Base-by-base conservation (phyloP, 2,888 invertebrate genomes). In the Conops quadrifasciatus region DNA sequence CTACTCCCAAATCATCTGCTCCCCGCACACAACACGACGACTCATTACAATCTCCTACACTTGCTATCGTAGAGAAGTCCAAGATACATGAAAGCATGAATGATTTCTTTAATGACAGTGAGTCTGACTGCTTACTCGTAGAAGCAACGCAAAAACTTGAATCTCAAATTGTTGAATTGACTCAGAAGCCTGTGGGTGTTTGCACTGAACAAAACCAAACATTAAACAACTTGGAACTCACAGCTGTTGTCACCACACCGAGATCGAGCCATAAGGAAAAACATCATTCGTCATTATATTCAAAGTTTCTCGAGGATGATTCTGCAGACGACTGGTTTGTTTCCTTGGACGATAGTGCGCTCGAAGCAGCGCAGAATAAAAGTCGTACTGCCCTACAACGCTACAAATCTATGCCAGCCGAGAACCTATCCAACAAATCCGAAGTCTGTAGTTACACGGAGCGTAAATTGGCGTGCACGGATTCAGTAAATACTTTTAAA, bases 221-320 rank as follows among this genome's bases (percentile, higher is more conserved):
- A 21, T 21, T 13, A 1, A 59, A 67, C 26, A 64, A 45, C 9
- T 45, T 71, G 9, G 71, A 64, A 16, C 63, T 63, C 9, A 21
- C 66, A 15, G 63, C 36, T 9, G 28, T 59, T 0, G 47, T 56
- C 2, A 73, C 77, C 26, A 77, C 77, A 19, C 76, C 78, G n/a
- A 76, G 74, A 49, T 63, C 67, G n/a, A 81, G 67, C n/a, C 19
- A 43, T 16, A 66, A 66, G 36, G 26, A 77, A 21, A 76, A 81
- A 1, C 81, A 81, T 47, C 79, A 80, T 3, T 77, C 81, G 0
- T 83, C 82, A 11, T 81, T 82, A 65, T 83, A 83, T 69, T 81
- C 82, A 82, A 81, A 83, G 65, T 83, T 83, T 72, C 73, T 83
- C 13, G 82, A 83, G 67, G 84, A 84, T 69, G 84, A 84, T 49